Base-by-base conservation (phyloP, 2,113 vertebrate species). In the Pterocles orientalis region DNA sequence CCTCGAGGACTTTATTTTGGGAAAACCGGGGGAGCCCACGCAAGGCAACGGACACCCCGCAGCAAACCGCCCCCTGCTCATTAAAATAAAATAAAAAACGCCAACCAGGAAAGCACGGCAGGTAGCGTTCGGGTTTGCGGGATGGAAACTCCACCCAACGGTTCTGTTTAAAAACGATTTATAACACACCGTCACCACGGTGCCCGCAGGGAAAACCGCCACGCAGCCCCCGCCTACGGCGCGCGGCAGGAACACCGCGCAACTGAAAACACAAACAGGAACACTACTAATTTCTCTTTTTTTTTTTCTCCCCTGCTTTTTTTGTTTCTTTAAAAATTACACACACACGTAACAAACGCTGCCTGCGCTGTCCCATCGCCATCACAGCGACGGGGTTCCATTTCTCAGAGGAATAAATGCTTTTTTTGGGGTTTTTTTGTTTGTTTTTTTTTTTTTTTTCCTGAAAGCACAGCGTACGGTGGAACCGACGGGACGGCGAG, bases 121-220 rank as follows among this genome's bases (percentile, higher is more conserved):
- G 92, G 96, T 97, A 97, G 97, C 97, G 97, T 96, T 97, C 71
- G 60, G 90, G 73, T 96, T 76, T 86, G 97, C 94, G 91, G 95
- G 84, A 95, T 92, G 96, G 96, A 96, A 98, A 97, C 93, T 90
- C 88, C 95, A 97, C 97, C 93, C 90, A 93, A 97, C 75, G 94
- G 45, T 87, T 92, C 87, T 26, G 82, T 96, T 97, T 95, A 97
- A 97, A 97, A 97, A 97, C 96, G 95, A 73, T 97, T 95, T 97
- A 96, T 97, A 97, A 89, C 97, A 97, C 94, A 97, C 88, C 69
- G 97, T 96, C 75, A 5, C 61, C 77, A 56, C 78, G 92, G 95
- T 95, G 95, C 96, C 94, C 88, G 96, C 88, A 66, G 82, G 95
- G 94, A 97, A 97, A 95, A 95, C 93, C 17, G 88, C 96, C 96